Base-by-base conservation (phyloP, 2,888 invertebrate genomes). In the Cephalotes varians region DNA sequence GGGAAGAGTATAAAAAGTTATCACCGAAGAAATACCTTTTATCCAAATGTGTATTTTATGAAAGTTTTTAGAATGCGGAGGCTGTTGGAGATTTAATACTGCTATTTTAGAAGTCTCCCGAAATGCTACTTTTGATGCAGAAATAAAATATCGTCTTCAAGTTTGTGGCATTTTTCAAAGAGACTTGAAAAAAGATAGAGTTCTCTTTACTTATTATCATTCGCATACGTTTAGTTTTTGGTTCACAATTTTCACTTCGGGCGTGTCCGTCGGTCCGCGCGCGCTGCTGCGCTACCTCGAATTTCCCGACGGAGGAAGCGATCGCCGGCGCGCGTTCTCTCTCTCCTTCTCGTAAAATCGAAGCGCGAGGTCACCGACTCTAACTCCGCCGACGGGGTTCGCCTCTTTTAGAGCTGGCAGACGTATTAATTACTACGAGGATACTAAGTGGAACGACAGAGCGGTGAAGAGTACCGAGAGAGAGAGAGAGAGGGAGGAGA, bases 271-370 rank as follows among this genome's bases (percentile, higher is more conserved):
- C 74, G 76, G 40, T 51, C 67, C 76, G 51, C 76, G 51, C 28
- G 67, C 76, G 76, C 73, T 73, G 73, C 74, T 64, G 76, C 67
- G 65, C 69, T 69, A 31, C 40, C 54, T 44, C 77, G 56, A 79
- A 79, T 79, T 79, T 79, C 56, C 56, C 71, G 77, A 71, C 44
- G 69, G 56, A 54, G 71, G 44, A 40, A 44, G 31, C 56, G 69
- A 69, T 69, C 69, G 44, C 21, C 18, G 21, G 25, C 34, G 25
- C 25, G 71, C 58, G 4, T 25, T 67, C 56, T 79, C 54, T 69
- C 77, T 77, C 77, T 77, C 77, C 69, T 71, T 79, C 77, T 79
- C 77, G 56, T 37, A 79, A 79, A 79, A 79, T 79, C 71, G 71
- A 79, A 79, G 71, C 40, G 31, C 71, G 77, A 44, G 77, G 77